Base-by-base conservation (phyloP, 2,888 invertebrate species). In the Limnephilus marmoratus region DNA sequence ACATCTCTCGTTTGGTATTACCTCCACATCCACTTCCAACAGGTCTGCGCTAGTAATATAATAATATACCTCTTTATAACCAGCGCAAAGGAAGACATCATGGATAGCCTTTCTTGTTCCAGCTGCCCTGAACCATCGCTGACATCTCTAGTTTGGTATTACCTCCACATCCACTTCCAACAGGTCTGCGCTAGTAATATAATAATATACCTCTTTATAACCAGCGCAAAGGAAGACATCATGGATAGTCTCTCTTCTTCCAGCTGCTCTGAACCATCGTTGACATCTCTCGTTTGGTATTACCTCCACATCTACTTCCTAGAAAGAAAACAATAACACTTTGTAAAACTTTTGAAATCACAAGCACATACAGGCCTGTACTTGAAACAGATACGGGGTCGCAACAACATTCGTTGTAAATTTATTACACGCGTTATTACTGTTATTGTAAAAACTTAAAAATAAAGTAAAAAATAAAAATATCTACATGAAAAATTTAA, bases 221-320 rank as follows among this genome's bases (percentile, higher is more conserved):
- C 99, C 99, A 0, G 99, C 99, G 94, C 99, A 99, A 0, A 99
- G 96, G 95, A 99, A 99, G 2, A 99, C 99, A 94, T 99, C 98
- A 94, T 99, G 98, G 93, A 99, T 99, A n/a, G 98, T 98, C 95
- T 99, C 99, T 90, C 98, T 95, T 80, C 99, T 95, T 0, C 99
- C 99, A 0, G 99, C 99, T 0, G 98, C 98, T 90, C 98, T 96
- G 95, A 99, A 99, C 99, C 99, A 99, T 89, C 98, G 97, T 95
- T 99, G 99, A 94, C 99, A 99, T 92, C 98, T 97, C 94, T 98
- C 98, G 94, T 99, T 98, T 0, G 98, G 98, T 86, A 99, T 98
- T 29, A 99, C 98, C 95, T 98, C 98, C 0, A 98, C 98, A 92
- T 98, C 98, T 3, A 98, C 98, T 95, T 98, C 98, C 96, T 97